Percentiles rank a stretch among this genome's conserved stretches.
phyloP scores from a whole-genome alignment of 1,140 invertebrate genomes.

The Bombus ignitus region DNA sequence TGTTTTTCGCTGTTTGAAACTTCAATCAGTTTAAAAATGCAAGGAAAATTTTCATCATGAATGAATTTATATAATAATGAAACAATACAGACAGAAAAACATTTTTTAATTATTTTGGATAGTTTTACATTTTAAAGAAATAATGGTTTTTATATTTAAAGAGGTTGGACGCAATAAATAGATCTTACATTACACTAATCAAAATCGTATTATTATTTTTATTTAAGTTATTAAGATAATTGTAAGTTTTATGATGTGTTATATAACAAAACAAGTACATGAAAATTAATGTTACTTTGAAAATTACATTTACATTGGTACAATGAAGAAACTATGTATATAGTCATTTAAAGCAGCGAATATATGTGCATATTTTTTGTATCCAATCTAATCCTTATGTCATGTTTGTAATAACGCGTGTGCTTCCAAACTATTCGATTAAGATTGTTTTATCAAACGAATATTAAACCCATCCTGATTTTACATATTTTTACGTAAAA shows the following conservation, averaged over 20 bases:
- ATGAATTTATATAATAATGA: background rate
- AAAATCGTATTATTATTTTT: background rate
- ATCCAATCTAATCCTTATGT: background rate
- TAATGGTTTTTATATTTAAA: background rate
- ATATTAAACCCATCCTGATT: background rate
- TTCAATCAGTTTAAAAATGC: background rate
- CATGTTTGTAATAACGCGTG: conserved; percentile 1
- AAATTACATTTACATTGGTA: background rate
- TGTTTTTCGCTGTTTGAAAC: background rate
- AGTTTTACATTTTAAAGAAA: background rate
- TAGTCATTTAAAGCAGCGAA: background rate
- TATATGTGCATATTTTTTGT: background rate
- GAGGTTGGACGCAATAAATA: no score
- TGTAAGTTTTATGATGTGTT: background rate
- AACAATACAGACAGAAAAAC: background rate
- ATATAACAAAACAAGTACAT: background rate
- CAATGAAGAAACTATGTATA: background rate
- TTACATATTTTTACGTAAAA: background rate
- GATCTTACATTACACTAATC: background rate
- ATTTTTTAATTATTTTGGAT: background rate
- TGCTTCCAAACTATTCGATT: conserved; percentile 4
- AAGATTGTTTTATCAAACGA: background rate
- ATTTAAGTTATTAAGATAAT: background rate
- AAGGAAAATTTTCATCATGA: background rate
- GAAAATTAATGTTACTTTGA: background rate